phyloP scores from a whole-genome alignment of 1,140 invertebrate species.

The Plodia interpunctella region DNA sequence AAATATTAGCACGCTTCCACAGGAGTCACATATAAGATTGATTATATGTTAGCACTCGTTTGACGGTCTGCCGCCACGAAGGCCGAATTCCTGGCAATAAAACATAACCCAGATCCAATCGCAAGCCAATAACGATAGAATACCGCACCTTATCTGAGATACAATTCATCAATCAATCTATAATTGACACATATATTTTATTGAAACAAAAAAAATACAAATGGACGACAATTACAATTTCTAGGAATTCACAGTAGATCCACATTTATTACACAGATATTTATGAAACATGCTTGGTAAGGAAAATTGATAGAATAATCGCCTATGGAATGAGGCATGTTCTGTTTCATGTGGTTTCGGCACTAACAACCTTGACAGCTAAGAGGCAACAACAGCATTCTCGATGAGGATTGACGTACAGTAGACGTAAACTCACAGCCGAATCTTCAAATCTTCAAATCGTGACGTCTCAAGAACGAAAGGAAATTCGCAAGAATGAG shows the following conservation, averaged over 20 bases:
- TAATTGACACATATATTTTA: neutral
- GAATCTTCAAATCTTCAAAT: too few species aligned
- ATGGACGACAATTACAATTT: too few species aligned
- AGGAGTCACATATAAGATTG: neutral
- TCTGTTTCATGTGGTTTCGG: too few species aligned
- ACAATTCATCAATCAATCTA: neutral
- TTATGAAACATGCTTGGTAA: neutral
- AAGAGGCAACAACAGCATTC: too few species aligned
- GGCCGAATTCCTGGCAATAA: conserved; percentile 57
- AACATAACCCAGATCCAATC: conserved; percentile 55
- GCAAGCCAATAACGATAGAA: neutral
- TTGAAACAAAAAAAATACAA: too few species aligned
- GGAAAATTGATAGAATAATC: neutral
- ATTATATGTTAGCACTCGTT: neutral
- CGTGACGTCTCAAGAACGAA: too few species aligned
- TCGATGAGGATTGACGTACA: too few species aligned
- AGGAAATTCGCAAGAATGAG: too few species aligned
- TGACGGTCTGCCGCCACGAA: conserved; percentile 25
- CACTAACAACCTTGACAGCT: too few species aligned
- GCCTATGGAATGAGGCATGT: too few species aligned
- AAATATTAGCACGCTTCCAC: conserved; percentile 7
- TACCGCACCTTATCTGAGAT: conserved; percentile 3
- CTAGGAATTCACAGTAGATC: neutral
- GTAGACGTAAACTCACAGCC: too few species aligned
- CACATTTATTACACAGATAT: too few species aligned